Conservation (phyloP, 30 jellyfish, hydroid and myxozoan genomes). For the Aurelia coerulea region DNA sequence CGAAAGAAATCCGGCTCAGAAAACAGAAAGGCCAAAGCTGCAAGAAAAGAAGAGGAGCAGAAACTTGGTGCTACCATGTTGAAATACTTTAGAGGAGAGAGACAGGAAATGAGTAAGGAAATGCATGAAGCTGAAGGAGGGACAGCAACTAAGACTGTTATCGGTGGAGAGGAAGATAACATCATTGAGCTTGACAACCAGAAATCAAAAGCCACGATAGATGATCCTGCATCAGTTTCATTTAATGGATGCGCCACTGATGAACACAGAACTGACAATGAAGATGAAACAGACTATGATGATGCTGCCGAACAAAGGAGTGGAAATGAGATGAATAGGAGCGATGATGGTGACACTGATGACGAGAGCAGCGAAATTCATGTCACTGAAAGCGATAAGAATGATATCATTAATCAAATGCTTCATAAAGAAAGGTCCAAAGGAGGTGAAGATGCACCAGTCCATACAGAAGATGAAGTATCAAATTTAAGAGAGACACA, state of each 20-base stretch:
- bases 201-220: background rate
- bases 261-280: background rate
- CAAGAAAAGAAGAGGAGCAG: slow-evolving; percentile 9
- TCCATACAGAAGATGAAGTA: too few species aligned
- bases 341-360: background rate
- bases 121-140: slow-evolving; percentile 18
- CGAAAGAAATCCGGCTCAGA: slow-evolving; percentile 58
- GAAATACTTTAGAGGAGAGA: slow-evolving; percentile 37
- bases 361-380: too few species aligned
- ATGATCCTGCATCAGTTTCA: slow-evolving; percentile 13
- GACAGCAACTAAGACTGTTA: background rate
- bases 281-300: background rate
- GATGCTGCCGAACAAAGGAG: slow-evolving; percentile 5
- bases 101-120: background rate
- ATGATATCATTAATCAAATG: too few species aligned
- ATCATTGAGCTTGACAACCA: background rate
- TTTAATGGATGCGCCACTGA: slow-evolving; percentile 1
- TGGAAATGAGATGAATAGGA: slow-evolving; percentile 1
- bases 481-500: background rate
- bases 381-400: too few species aligned
- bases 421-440: too few species aligned
- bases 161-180: background rate
- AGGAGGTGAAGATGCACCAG: too few species aligned
- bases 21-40: slow-evolving; percentile 15
- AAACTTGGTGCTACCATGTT: slow-evolving; percentile 29